These are phyloP conservation scores for Tiliacea citrago DNA, from an alignment of 2,888 invertebrate species.

Conservation along the genomic window DNA sequence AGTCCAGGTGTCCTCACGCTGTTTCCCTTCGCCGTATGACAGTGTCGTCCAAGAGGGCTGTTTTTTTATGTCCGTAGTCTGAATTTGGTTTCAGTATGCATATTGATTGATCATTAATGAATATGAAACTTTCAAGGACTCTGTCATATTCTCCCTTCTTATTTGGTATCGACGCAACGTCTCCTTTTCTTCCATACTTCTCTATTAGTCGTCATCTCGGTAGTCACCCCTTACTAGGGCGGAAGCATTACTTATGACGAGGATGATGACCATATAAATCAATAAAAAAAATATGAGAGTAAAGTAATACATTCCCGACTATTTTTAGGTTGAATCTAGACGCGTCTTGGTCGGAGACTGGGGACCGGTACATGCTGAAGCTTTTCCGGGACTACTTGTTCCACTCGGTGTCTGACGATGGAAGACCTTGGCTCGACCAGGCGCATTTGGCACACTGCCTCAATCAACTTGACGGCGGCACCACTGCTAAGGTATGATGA, in stretches of 20 bases:
- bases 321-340: constrained; percentile 96
- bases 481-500: constrained; percentile 92
- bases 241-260: background rate
- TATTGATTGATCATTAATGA: constrained; percentile 1
- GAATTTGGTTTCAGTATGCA: background rate
- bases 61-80: background rate
- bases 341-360: constrained; percentile 99
- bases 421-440: constrained; percentile 98
- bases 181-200: background rate
- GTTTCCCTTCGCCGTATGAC: background rate
- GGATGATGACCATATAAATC: background rate
- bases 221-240: background rate
- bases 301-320: background rate
- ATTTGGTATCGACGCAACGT: background rate
- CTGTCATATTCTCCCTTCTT: background rate
- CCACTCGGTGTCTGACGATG: constrained; percentile 98
- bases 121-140: background rate
- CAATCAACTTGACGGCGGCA: constrained; percentile 97
- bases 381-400: constrained; percentile 99
- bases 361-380: constrained; percentile 99
- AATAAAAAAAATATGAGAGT: background rate
- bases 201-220: background rate
- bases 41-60: background rate
- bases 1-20: background rate
- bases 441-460: constrained; percentile 98